A percentile compares a stretch with the other conserved stretches of the same genome.
Evolutionary conservation across 2,797 vertebrate genomes (phyloP).

Genomic region (Luscinia luscinia): DNA sequence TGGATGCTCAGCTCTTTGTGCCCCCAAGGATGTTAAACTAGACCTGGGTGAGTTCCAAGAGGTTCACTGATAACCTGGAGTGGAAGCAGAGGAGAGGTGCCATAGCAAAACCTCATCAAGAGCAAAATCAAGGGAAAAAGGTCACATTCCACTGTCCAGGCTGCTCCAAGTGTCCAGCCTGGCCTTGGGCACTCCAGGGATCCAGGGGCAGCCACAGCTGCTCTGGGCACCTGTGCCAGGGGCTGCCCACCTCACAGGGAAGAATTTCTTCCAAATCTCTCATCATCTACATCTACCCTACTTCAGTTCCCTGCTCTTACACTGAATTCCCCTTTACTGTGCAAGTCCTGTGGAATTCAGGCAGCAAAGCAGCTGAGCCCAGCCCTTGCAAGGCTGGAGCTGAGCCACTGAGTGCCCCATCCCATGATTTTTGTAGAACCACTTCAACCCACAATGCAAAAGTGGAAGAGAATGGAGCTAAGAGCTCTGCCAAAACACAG

Average conservation of each 20-base stretch:
- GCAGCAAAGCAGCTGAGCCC: background rate
- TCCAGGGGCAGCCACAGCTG: background rate
- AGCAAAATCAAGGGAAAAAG: background rate
- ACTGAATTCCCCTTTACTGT: background rate
- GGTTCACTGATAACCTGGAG: background rate
- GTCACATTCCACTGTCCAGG: background rate
- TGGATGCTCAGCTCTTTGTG: background rate
- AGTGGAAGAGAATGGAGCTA: background rate
- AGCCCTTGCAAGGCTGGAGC: background rate
- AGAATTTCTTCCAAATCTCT: background rate
- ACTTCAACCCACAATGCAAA: background rate
- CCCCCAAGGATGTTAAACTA: background rate
- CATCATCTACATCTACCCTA: background rate
- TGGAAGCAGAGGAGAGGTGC: background rate
- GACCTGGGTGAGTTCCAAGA: background rate
- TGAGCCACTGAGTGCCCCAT: background rate
- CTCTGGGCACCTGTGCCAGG: background rate
- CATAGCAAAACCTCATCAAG: background rate
- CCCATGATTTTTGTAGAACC: background rate
- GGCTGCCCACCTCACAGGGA: fast-evolving
- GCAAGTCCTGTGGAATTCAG: fast-evolving
- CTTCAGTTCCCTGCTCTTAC: background rate
- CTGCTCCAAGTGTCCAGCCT: fast-evolving
- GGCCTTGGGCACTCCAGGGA: background rate
- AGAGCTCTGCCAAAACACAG: background rate